Evolutionary conservation across 2,888 invertebrate genomes (phyloP), one percentile per base, ranked within the genome.

Genomic region (Nomada ferruginata): DNA sequence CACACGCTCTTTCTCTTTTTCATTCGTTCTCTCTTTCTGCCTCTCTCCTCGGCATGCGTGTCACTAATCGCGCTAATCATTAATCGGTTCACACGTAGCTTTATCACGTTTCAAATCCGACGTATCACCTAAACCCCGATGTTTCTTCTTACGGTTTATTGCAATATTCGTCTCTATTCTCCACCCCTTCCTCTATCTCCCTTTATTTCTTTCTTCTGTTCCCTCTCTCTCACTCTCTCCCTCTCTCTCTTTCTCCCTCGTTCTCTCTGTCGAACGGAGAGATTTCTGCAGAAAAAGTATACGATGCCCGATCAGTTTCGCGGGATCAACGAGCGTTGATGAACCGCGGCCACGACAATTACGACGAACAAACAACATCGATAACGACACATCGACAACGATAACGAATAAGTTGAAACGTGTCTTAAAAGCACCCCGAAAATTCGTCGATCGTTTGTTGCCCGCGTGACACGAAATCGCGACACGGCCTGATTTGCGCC

Each of bases 21-120:
- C 26, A 3, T 53, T 57, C 18, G 15, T 59, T 18, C 52, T 61
- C 26, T 10, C 72, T 47, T 23, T 63, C 29, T 36, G 13, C 29
- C 63, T 52, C 59, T 59, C 52, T 36, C 23, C 36, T 52, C 70
- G 36, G 29, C 44, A 73, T 29, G 55, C 64, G 64, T 72, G 26
- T 36, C 42, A 52, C 66, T 72, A 70, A 42, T 74, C 79, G 72
- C 72, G 72, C 70, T 66, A 70, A n/a, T 69, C 65, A 44, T 53
- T 55, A 47, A 70, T 81, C 78, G 68, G 55, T 79, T 61, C 65
- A 69, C 79, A 53, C 47, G 47, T 60, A 42, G 50, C 74, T 72
- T 85, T 74, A 61, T 71, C 77, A 72, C 76, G 82, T 69, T 82
- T 79, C 77, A 78, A 85, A 61, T 69, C 69, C 82, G 78, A 61